These are phyloP conservation scores for Peromyscus maniculatus DNA, from an alignment of 2,113 vertebrate genomes.

Conservation along the genomic window DNA sequence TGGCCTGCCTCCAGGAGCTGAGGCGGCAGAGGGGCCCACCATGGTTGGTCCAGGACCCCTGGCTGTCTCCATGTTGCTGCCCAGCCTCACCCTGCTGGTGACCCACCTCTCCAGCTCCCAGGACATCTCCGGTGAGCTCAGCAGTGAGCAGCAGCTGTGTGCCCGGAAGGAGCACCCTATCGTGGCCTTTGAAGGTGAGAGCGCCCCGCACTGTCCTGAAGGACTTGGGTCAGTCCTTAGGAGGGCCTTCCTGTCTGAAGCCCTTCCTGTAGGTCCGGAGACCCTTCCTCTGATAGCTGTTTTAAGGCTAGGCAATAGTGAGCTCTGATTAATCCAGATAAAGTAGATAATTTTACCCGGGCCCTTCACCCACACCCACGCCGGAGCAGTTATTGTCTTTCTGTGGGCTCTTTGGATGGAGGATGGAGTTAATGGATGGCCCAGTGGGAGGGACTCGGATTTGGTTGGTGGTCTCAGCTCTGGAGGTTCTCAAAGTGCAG, in stretches of 20 bases:
- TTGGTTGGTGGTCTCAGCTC: neutral
- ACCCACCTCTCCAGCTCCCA: conserved; percentile 88
- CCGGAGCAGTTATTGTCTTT: neutral
- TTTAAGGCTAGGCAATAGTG: neutral
- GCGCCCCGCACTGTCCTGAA: neutral
- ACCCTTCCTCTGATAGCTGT: neutral
- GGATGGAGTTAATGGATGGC: neutral
- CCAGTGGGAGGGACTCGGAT: neutral
- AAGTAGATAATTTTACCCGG: neutral
- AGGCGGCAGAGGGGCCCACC: conserved; percentile 89
- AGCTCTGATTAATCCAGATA: conserved; percentile 25
- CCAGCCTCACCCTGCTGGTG: conserved; percentile 89
- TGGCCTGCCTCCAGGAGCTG: conserved; percentile 90
- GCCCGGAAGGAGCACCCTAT: conserved; percentile 93
- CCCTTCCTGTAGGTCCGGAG: neutral
- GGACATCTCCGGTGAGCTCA: conserved; percentile 84
- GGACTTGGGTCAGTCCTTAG: neutral
- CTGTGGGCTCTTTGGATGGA: neutral
- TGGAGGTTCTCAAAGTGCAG: neutral
- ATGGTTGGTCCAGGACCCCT: conserved; percentile 92
- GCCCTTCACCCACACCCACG: neutral
- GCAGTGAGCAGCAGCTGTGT: conserved; percentile 89
- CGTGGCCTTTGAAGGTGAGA: conserved; percentile 96
- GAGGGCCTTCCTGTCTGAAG: neutral
- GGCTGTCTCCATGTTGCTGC: conserved; percentile 88